These are phyloP conservation scores for Chrosomus eos DNA, from an alignment of 2,797 vertebrate species.

Conservation along the genomic window DNA sequence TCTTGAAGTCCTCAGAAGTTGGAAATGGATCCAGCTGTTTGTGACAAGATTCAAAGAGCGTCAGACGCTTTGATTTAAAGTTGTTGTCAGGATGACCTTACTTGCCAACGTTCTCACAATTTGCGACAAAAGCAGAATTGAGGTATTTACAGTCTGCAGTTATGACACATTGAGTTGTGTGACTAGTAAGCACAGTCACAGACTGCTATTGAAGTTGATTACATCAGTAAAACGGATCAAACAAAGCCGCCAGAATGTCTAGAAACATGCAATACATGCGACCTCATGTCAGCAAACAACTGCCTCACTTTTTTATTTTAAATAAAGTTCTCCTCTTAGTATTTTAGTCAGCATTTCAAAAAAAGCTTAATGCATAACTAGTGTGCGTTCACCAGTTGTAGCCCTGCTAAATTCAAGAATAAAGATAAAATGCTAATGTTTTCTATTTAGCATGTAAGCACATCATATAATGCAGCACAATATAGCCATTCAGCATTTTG, in stretches of 20 bases:
- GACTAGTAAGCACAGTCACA: background rate
- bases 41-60: conserved; percentile 15
- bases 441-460: background rate
- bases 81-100: conserved; percentile 12
- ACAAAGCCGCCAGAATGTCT: background rate
- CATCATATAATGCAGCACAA: background rate
- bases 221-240: conserved; percentile 13
- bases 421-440: background rate
- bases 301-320: background rate
- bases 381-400: background rate
- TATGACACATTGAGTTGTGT: conserved; percentile 1
- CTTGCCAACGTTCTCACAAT: background rate
- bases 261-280: background rate
- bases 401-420: background rate
- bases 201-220: background rate
- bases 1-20: conserved; percentile 19
- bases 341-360: background rate
- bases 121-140: conserved; percentile 1
- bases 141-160: background rate
- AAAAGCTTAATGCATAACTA: background rate
- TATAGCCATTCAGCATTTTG: conserved; percentile 6
- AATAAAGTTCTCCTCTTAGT: background rate
- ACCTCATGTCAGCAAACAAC: background rate
- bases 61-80: background rate
- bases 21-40: background rate